Conservation (phyloP, 2,888 invertebrate genomes). For the Drosophila limbata region DNA sequence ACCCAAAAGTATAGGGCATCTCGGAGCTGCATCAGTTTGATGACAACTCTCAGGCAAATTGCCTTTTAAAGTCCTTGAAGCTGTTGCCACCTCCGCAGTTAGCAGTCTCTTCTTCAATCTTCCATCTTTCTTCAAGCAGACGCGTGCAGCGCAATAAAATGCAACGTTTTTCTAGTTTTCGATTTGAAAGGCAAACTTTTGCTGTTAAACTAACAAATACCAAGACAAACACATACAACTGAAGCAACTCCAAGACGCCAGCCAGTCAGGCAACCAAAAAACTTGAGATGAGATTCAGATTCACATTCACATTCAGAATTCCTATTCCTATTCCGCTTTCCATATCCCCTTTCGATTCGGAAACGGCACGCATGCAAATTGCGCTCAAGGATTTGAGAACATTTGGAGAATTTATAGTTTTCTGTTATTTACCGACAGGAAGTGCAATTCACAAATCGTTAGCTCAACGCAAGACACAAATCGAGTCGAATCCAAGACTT, state of each 20-base stretch:
- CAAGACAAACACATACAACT: conserved; percentile 33
- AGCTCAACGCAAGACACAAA: conserved; percentile 61
- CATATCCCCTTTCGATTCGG: conserved; percentile 34
- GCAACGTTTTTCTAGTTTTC: conserved; percentile 76
- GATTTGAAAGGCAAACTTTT: conserved; percentile 82
- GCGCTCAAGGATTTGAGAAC: conserved; percentile 63
- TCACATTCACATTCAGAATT: conserved; percentile 21
- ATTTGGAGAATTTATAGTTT: conserved; percentile 79
- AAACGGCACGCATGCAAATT: conserved; percentile 73
- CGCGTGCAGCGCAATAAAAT: conserved; percentile 59
- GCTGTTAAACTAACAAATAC: conserved; percentile 81
- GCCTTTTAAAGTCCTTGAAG: conserved; percentile 76
- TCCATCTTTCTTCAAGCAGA: conserved; percentile 4
- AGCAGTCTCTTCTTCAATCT: background rate
- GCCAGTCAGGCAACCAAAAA: conserved; percentile 46
- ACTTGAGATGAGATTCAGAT: conserved; percentile 27
- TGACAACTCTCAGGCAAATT: conserved; percentile 60
- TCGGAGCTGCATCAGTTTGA: conserved; percentile 9
- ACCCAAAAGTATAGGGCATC: conserved; percentile 6
- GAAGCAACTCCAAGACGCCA: conserved; percentile 50
- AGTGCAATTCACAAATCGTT: conserved; percentile 84
- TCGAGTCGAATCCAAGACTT: conserved; percentile 55
- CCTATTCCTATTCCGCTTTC: conserved; percentile 22
- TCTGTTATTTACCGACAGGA: conserved; percentile 77
- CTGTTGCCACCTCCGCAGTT: conserved; percentile 49